Evolutionary conservation across 2,797 vertebrate genomes (phyloP), one percentile per base, ranked within the genome.

Genomic region (Gobionotothen gibberifrons): DNA sequence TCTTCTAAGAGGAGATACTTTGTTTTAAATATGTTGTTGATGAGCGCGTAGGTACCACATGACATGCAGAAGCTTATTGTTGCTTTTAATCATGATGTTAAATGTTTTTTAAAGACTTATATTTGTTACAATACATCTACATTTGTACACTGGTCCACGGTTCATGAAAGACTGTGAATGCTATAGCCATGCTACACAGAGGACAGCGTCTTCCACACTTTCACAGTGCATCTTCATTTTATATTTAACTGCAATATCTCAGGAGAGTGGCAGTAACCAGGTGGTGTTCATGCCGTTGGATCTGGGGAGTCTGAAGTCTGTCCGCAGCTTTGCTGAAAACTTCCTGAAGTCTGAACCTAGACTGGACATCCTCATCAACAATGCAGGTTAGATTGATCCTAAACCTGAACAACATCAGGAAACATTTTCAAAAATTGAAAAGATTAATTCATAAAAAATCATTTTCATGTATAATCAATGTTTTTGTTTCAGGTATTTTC

Each of bases 351-450:
- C 93, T 0, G 97, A 98, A 72, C 94, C 95, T n/a, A 95, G 96
- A 66, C 93, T 99, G 74, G 96, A 99, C 87, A 85, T 98, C 65
- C 97, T 99, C 51, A 94, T 99, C 87, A 97, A 98, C 92, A 99
- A 98, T 0, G 97, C 97, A 53, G 97, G 97, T 98, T 79, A 93
- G 90, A 1, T 1, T 15, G 17, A 42, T 46, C 15, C 29, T n/a
- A 12, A 60, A 46, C 22, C 22, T 46, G 58, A 0, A 60, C 58
- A 17, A 22, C 43, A 60, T 60, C 21, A 44, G 14, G 13, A 40
- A 9, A 36, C n/a, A 1, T 57, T 21, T 36, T 36, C 32, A 36
- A 36, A 7, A 36, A 36, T 36, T 9, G 8, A 36, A 36, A 36
- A 36, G 8, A 36, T 36, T 36, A 36, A 36, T 36, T 36, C 32